Percentiles rank a stretch among this genome's conserved stretches.
Evolutionary conservation across 2,797 vertebrate genomes (phyloP).

Genomic region (Ptychadena robeensis): DNA sequence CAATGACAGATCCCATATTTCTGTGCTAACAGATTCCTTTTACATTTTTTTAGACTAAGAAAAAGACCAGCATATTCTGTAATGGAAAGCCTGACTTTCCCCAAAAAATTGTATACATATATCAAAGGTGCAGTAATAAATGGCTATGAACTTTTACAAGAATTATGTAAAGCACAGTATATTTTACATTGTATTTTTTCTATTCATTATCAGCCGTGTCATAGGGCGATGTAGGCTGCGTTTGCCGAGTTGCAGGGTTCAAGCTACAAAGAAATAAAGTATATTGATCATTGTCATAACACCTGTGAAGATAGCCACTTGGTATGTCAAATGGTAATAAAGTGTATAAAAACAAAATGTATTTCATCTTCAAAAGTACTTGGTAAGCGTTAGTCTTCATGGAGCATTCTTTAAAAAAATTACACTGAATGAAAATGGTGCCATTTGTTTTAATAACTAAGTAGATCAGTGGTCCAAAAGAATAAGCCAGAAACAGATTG

Average conservation of each 20-base stretch:
- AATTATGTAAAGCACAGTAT: neutral
- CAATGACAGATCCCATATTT: neutral
- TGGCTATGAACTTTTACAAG: neutral
- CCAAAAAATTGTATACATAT: neutral
- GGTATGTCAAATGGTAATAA: slow-evolving; percentile 37
- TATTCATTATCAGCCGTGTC: neutral
- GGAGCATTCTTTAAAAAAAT: slow-evolving; percentile 11
- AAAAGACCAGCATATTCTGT: neutral
- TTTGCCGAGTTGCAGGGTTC: neutral
- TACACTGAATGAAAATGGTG: neutral
- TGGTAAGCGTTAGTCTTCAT: neutral
- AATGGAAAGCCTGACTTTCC: neutral
- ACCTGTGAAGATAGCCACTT: neutral
- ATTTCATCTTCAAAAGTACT: slow-evolving; percentile 16
- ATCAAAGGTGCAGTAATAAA: neutral
- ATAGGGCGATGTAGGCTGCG: neutral
- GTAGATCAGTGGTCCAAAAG: slow-evolving; percentile 46
- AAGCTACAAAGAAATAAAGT: neutral
- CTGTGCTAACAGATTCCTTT: neutral
- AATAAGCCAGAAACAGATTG: slow-evolving; percentile 40
- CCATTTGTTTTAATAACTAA: slow-evolving; percentile 44
- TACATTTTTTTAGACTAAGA: neutral
- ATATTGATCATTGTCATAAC: neutral
- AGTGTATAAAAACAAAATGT: slow-evolving; percentile 11
- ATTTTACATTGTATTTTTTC: neutral